Evolutionary conservation across 2,888 invertebrate species (phyloP), one percentile per base, ranked within the genome.

Genomic region (Scaptomyza polygonia): DNA sequence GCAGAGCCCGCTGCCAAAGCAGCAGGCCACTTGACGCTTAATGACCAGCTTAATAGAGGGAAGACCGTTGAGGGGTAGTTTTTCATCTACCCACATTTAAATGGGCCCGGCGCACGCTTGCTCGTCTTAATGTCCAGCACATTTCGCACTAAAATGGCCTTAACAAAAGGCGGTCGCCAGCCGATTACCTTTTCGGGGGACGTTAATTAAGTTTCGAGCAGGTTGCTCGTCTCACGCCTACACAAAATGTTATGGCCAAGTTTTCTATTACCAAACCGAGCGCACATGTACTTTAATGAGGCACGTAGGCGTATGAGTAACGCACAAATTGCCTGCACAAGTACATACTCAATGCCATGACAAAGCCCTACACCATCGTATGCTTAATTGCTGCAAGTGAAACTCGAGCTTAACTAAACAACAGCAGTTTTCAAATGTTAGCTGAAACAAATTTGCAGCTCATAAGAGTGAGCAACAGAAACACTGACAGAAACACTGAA

Each of bases 271-370:
- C 81, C 70, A 67, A 48, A 48, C 47, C 58, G 55, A 52, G 64
- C 67, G 64, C 66, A 68, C 78, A 78, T 79, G 68, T 72, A 58
- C 55, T 63, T 55, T 84, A 84, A 85, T 85, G 81, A 79, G 81
- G 52, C 84, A 84, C 84, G 84, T 84, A 84, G 85, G 79, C 85
- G 81, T 84, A 84, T 85, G 84, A 85, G 84, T 83, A 75, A 73
- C 75, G 75, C 75, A 64, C 76, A 72, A 81, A 83, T 75, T 67
- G 71, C 59, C 76, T 52, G 61, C 42, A 52, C 54, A 67, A 59
- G 47, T 49, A 43, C 64, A 44, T 49, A 43, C 64, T 32, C 79
- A 63, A 48, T 49, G 48, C 48, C 49, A 25, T 49, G 49, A 25
- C 36, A 25, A 49, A 21, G 14, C 36, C 5, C 14, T 11, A 9